Base-by-base conservation (phyloP, 2,797 vertebrate genomes). In the Hozukius guyotensis region DNA sequence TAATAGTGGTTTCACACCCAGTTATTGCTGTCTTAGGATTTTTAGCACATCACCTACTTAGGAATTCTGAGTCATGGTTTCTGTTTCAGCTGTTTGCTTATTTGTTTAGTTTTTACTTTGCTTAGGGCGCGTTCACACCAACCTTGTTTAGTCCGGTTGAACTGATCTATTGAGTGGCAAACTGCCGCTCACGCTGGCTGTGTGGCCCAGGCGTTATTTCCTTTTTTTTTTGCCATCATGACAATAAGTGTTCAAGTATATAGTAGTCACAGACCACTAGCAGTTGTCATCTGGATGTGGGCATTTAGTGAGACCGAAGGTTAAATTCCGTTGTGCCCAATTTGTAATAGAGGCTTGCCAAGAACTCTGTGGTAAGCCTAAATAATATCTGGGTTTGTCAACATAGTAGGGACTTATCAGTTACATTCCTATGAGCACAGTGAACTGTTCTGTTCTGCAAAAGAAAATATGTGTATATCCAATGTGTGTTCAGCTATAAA, bases 41-140 rank as follows among this genome's bases (percentile, higher is more conserved):
- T 56, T 62, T 25, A 29, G 38, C 55, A 12, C 4, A 25, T 36
- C 5, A 22, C 11, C 14, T 49, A 52, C 55, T 25, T 53, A 10
- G 29, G 13, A 38, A 10, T 27, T 49, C 12, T 83, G 64, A 82
- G 25, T 82, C 86, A 86, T 16, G 14, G 70, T 77, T 87, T 84
- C 78, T 78, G 64, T 72, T 60, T 13, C 1, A 18, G 14, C 13
- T 31, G 29, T 31, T 27, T 14, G 6, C 8, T 14, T 25, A 20
- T 18, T 31, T 38, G n/a, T 12, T 49, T 62, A 29, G 10, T 59
- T 60, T 53, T 46, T 22, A 29, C 18, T n/a, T 66, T n/a, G 36
- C 16, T 27, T 2, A 13, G 29, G 42, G 42, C 3, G 18, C 42
- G 2, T 32, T 32, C 31, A 7, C 6, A 32, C 31, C 31, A 32